Evolutionary conservation across 1,140 invertebrate genomes (phyloP).

Genomic region (Drosophila micromelanica): DNA sequence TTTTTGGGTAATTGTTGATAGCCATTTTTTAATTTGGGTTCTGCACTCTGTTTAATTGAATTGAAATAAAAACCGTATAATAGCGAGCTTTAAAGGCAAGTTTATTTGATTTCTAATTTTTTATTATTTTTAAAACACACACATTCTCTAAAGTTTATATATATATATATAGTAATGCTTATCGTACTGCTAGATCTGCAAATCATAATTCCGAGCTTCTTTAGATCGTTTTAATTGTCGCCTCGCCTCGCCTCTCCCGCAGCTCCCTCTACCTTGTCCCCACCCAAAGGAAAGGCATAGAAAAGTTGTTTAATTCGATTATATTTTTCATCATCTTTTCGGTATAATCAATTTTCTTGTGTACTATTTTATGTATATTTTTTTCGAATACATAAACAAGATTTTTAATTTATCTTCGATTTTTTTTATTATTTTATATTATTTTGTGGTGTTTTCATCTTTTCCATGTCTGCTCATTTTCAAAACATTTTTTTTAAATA

Average conservation of each 20-base stretch:
- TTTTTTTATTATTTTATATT: constrained; percentile 34
- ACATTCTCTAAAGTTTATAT: constrained; percentile 14
- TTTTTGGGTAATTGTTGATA: constrained; percentile 14
- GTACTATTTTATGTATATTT: constrained; percentile 66
- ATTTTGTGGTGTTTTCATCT: constrained; percentile 62
- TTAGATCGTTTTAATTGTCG: neutral
- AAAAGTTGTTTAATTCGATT: constrained; percentile 74
- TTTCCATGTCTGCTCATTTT: constrained; percentile 61
- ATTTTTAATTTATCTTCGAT: constrained; percentile 37
- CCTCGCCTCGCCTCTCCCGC: neutral
- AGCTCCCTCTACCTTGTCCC: constrained; percentile 55
- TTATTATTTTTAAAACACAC: neutral
- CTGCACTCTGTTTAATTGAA: constrained; percentile 62
- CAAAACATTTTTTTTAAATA: constrained; percentile 43
- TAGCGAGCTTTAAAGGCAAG: constrained; percentile 62
- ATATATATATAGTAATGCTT: constrained; percentile 5
- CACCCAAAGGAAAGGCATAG: constrained; percentile 75
- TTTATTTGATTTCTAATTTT: neutral
- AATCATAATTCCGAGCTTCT: neutral
- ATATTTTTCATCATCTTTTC: constrained; percentile 75
- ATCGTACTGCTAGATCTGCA: neutral
- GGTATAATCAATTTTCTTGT: constrained; percentile 68
- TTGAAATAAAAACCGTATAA: constrained; percentile 76
- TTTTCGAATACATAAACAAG: constrained; percentile 72
- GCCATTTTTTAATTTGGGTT: constrained; percentile 17